These are phyloP conservation scores for Enteromius anoplus DNA, from an alignment of 2,797 vertebrate genomes.

Conservation along the genomic window DNA sequence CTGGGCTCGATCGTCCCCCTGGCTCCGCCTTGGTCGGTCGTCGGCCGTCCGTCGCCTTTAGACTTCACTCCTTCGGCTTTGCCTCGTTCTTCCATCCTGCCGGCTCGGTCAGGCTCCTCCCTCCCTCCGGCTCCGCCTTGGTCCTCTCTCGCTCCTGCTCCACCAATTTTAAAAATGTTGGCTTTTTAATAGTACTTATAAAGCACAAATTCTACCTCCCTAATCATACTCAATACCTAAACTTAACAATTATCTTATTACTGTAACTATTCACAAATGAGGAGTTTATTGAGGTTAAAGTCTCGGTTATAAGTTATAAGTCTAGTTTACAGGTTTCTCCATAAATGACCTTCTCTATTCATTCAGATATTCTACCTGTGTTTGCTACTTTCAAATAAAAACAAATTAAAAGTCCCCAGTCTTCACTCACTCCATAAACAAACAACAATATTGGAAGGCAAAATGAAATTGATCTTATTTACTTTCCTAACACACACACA, in stretches of 20 bases:
- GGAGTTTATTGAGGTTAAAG: background rate
- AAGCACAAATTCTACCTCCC: background rate
- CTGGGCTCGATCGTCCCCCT: no score
- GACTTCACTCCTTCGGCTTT: no score
- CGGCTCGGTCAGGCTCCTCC: no score
- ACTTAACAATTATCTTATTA: no score
- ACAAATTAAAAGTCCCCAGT: background rate
- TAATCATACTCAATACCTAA: no score
- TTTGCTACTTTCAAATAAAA: background rate
- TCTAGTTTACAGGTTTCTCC: background rate
- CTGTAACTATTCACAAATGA: background rate
- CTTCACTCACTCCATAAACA: background rate
- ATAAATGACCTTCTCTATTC: background rate
- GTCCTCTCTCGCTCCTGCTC: no score
- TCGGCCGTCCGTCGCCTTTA: no score
- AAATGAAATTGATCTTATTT: background rate
- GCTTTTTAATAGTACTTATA: background rate
- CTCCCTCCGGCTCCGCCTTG: no score
- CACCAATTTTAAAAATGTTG: background rate
- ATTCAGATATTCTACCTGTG: background rate
- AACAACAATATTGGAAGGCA: background rate
- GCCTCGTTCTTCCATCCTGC: no score
- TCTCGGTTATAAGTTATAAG: background rate
- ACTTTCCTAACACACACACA: background rate
- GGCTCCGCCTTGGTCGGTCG: no score